phyloP scores from a whole-genome alignment of 2,113 vertebrate genomes.

The Gobiocypris rarus region DNA sequence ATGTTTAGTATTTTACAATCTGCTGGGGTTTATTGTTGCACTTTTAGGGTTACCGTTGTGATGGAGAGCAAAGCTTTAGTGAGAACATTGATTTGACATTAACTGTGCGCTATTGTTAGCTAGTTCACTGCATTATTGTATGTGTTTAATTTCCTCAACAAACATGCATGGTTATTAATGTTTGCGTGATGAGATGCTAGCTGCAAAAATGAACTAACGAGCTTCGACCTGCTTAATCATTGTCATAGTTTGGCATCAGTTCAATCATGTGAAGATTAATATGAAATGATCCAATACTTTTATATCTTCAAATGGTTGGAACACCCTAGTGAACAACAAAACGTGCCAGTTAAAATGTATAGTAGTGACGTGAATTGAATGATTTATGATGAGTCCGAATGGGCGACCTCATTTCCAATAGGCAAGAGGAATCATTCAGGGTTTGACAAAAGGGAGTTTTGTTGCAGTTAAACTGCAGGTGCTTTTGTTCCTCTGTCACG shows the following conservation, averaged over 20 bases:
- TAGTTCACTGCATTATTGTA: no score
- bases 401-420: conserved; percentile 19
- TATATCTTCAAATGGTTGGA: background rate
- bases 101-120: background rate
- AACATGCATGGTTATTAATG: no score
- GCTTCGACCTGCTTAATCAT: background rate
- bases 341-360: background rate
- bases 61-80: no score
- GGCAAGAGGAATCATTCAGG: conserved; percentile 9
- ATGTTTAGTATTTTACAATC: no score
- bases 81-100: background rate
- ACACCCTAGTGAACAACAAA: background rate
- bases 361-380: background rate
- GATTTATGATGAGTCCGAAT: conserved; percentile 24
- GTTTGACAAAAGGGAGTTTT: conserved; percentile 40
- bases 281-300: conserved; percentile 18
- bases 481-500: conserved; percentile 40
- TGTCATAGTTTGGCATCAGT: background rate
- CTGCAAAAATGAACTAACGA: no score
- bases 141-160: no score
- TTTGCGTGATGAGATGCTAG: no score
- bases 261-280: background rate
- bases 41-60: no score
- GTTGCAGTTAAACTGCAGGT: conserved; percentile 39
- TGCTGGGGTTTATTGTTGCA: no score